phyloP scores from a whole-genome alignment of 1,140 invertebrate genomes.

The Cotesia chilonis region DNA sequence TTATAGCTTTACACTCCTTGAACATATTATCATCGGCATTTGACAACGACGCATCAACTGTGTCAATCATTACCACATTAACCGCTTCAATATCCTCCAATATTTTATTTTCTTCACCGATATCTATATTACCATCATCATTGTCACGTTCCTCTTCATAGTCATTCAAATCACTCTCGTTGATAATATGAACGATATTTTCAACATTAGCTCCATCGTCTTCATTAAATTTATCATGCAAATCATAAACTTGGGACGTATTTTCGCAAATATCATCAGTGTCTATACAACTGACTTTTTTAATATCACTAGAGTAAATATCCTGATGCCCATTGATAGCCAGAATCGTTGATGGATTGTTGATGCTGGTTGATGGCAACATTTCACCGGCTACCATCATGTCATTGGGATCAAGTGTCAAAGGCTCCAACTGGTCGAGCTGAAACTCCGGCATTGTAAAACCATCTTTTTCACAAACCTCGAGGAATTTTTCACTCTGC shows the following conservation, averaged over 20 bases:
- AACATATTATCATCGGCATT: neutral
- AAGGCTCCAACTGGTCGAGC: constrained; percentile 57
- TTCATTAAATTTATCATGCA: constrained; percentile 1
- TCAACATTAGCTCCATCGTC: constrained; percentile 9
- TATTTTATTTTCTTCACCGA: neutral
- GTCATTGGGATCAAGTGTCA: constrained; percentile 51
- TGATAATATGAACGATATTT: neutral
- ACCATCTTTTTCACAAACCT: constrained; percentile 51
- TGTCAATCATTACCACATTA: constrained; percentile 11
- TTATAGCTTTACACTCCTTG: constrained; percentile 27
- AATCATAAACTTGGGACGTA: constrained; percentile 28
- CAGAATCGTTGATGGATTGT: constrained; percentile 32
- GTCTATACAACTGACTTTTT: neutral
- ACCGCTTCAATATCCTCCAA: constrained; percentile 19
- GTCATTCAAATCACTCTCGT: constrained; percentile 6
- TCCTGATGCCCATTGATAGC: constrained; percentile 31
- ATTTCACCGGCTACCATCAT: constrained; percentile 58
- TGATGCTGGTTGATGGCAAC: constrained; percentile 46
- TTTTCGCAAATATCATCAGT: constrained; percentile 25
- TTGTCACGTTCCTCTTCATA: neutral
- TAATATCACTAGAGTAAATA: neutral
- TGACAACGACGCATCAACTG: neutral
- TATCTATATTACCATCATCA: neutral
- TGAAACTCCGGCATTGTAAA: constrained; percentile 58
- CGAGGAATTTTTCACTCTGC: constrained; percentile 52